A percentile compares a stretch with the other conserved stretches of the same genome.
Evolutionary conservation across 2,113 vertebrate genomes (phyloP).

Genomic region (Oxyura jamaicensis): DNA sequence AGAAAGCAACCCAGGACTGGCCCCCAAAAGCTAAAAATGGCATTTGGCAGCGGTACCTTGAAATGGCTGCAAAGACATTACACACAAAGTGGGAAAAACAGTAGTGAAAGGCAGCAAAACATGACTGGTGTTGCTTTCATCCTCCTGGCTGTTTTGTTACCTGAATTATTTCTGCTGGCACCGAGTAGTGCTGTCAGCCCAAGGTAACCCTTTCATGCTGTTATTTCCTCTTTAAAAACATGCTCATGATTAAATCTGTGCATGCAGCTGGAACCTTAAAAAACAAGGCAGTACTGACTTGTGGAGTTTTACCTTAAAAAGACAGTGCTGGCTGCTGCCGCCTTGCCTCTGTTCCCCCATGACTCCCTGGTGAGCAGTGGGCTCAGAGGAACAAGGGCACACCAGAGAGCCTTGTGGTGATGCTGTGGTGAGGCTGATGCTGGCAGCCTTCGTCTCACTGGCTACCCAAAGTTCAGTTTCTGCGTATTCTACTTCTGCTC

Average conservation of each 20-base stretch:
- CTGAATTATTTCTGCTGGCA: rapidly evolving
- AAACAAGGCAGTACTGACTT: neutral
- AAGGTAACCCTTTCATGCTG: neutral
- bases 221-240: neutral
- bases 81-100: neutral
- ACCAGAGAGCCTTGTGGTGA: conserved; percentile 9
- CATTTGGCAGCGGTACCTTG: neutral
- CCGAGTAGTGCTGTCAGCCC: neutral
- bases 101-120: neutral
- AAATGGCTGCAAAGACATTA: neutral
- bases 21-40: neutral
- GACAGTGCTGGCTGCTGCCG: neutral
- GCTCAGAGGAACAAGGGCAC: rapidly evolving
- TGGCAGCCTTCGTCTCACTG: conserved; percentile 28
- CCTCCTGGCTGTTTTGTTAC: neutral
- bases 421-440: neutral
- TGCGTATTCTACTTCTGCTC: conserved; percentile 67
- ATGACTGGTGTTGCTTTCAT: rapidly evolving
- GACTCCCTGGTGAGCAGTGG: rapidly evolving
- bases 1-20: neutral
- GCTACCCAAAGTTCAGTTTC: conserved; percentile 53
- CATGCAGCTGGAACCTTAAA: neutral
- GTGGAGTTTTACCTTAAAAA: neutral
- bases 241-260: neutral
- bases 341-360: neutral